Evolutionary conservation across 2,888 invertebrate species (phyloP), one percentile per base, ranked within the genome.

Genomic region (Drosophila colorata): DNA sequence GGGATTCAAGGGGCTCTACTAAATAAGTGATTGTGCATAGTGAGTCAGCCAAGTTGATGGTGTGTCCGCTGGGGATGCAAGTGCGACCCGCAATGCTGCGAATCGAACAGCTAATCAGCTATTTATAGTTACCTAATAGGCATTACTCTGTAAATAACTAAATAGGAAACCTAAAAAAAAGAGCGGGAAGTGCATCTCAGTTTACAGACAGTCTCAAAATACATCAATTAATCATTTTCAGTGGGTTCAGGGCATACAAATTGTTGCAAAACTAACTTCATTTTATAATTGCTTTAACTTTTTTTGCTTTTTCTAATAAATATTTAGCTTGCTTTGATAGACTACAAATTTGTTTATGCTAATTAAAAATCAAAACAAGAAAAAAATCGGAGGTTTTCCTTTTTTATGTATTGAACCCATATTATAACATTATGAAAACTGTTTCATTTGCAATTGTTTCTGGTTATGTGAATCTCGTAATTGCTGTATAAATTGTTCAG

Each of bases 91-190:
- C 11, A 20, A 7, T 48, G 49, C 48, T 52, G 68, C 41, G 20
- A 41, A 57, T 48, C 48, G 35, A 47, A 61, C 35, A 13, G 53
- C 28, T 48, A 67, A 63, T 64, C 65, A 67, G 48, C 78, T 79
- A 79, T 81, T 80, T 67, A 80, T 78, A 53, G 59, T 28, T n/a
- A 8, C 58, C 57, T 60, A 66, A 60, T 70, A 51, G 65, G 46
- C 35, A 37, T 28, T 35, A 46, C 4, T 23, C 25, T 25, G 25
- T 25, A 7, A 6, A 7, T 25, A n/a, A n/a, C n/a, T n/a, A n/a
- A n/a, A n/a, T 35, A 23, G 58, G 23, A 20, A n/a, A 16, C 4
- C 8, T 14, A 5, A 44, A 20, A 18, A 1, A 2, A 2, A 13
- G 18, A 2, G 18, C 6, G 1, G 0, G 8, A 16, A 53, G 4